phyloP scores from a whole-genome alignment of 1,140 invertebrate genomes.

The Drosophila arawakana region DNA sequence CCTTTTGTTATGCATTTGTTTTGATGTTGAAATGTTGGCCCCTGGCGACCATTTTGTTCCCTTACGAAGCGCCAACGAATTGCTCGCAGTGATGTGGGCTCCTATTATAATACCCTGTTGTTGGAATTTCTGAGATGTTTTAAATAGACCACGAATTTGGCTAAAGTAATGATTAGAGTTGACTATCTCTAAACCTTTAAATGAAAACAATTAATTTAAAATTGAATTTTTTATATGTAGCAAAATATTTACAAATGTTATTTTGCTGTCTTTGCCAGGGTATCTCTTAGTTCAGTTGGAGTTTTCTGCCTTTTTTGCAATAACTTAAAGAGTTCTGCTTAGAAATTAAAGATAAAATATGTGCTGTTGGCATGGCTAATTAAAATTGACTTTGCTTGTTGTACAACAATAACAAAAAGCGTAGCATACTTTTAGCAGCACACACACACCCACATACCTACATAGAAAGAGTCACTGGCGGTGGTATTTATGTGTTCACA shows the following conservation, averaged over 20 bases:
- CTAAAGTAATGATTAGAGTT: no score
- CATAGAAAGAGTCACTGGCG: no score
- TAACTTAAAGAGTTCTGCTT: slow-evolving; percentile 14
- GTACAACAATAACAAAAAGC: slow-evolving; percentile 25
- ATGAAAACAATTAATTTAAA: no score
- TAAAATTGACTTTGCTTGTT: slow-evolving; percentile 39
- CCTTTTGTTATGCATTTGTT: slow-evolving; percentile 82
- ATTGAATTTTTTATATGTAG: no score
- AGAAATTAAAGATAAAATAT: slow-evolving; percentile 21
- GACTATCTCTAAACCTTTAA: no score
- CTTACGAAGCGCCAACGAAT: slow-evolving; percentile 14
- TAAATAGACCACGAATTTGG: no score
- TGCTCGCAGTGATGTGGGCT: slow-evolving; percentile 19
- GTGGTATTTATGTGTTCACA: slow-evolving; percentile 39
- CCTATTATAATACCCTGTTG: slow-evolving; percentile 15
- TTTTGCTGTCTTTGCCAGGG: neutral
- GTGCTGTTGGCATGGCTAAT: slow-evolving; percentile 33
- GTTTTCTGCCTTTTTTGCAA: neutral
- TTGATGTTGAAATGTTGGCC: slow-evolving; percentile 73
- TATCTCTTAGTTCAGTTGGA: neutral
- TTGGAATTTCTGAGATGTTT: neutral
- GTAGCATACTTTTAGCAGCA: slow-evolving; percentile 53
- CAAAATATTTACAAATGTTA: neutral
- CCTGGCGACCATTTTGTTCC: slow-evolving; percentile 44
- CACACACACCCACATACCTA: slow-evolving; percentile 13